Conservation (phyloP, 2,888 invertebrate genomes). For the Lycaena phlaeas region DNA sequence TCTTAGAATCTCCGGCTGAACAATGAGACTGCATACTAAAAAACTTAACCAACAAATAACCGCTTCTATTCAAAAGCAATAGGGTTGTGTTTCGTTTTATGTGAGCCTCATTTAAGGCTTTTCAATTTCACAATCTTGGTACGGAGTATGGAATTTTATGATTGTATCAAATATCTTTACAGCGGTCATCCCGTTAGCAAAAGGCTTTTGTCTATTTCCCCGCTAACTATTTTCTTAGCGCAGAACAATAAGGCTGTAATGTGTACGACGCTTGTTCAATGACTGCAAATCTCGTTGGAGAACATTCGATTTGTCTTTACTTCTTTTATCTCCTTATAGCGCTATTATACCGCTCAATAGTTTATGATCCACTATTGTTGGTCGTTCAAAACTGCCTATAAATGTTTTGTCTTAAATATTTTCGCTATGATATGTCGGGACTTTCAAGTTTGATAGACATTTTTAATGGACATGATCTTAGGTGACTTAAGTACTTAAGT, state of each 20-base stretch:
- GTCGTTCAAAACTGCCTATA: not conserved
- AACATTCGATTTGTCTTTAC: slow-evolving; percentile 5
- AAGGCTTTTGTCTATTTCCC: slow-evolving; percentile 22
- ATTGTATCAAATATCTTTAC: slow-evolving; percentile 30
- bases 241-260: slow-evolving; percentile 16
- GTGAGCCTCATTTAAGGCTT: not conserved
- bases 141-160: slow-evolving; percentile 20
- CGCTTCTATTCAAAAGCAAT: not conserved
- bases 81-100: not conserved
- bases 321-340: not conserved
- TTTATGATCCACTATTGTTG: not conserved
- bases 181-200: slow-evolving; percentile 26
- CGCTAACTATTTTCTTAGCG: slow-evolving; percentile 23
- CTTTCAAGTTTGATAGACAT: not conserved
- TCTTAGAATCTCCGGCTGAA: slow-evolving; percentile 22
- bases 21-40: slow-evolving; percentile 5
- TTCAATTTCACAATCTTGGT: slow-evolving; percentile 4
- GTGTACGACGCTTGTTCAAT: slow-evolving; percentile 15
- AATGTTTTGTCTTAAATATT: slow-evolving; percentile 2
- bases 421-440: not conserved
- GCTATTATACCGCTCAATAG: slow-evolving; percentile 1
- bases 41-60: not conserved
- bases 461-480: not conserved
- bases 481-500: no score
- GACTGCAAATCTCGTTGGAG: slow-evolving; percentile 8